Conservation (phyloP, 2,797 vertebrate genomes). For the Jordanella pulchra region DNA sequence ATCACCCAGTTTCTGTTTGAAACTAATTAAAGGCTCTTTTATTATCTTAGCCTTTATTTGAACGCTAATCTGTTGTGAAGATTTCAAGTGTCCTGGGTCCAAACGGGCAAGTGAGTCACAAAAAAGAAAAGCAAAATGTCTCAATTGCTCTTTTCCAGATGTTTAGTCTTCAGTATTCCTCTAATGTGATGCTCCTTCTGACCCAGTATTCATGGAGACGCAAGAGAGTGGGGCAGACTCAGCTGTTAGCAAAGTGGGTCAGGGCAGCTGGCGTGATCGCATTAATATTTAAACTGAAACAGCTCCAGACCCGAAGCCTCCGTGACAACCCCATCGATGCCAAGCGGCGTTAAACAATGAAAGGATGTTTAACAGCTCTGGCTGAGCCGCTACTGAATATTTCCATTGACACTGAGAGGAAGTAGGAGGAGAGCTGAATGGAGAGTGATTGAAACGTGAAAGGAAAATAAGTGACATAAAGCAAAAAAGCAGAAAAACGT, state of each 20-base stretch:
- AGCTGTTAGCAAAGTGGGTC: conserved; percentile 76
- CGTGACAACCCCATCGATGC: conserved; percentile 49
- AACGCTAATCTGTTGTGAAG: not conserved
- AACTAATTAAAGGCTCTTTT: not conserved
- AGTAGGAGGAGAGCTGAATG: not conserved
- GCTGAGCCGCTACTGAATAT: conserved; percentile 42
- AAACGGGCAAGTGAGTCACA: not conserved
- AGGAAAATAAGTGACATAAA: conserved; percentile 6
- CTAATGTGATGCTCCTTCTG: conserved; percentile 44
- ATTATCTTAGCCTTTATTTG: not conserved
- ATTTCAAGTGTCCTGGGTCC: not conserved
- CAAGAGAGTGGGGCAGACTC: conserved; percentile 47
- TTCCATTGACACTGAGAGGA: conserved; percentile 9
- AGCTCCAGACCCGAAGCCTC: conserved; percentile 53
- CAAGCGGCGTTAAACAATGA: conserved; percentile 64
- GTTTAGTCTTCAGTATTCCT: conserved; percentile 38
- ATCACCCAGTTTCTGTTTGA: not conserved
- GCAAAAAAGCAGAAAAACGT: not conserved
- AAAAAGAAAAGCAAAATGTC: not conserved
- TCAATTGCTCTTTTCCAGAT: conserved; percentile 26
- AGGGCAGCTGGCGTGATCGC: conserved; percentile 64
- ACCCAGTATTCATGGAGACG: conserved; percentile 46
- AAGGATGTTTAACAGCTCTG: conserved; percentile 45
- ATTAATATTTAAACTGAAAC: conserved; percentile 74
- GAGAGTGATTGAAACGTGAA: conserved; percentile 12